Evolutionary conservation across 2,113 vertebrate genomes (phyloP), one percentile per base, ranked within the genome.

Genomic region (Ciconia boyciana): DNA sequence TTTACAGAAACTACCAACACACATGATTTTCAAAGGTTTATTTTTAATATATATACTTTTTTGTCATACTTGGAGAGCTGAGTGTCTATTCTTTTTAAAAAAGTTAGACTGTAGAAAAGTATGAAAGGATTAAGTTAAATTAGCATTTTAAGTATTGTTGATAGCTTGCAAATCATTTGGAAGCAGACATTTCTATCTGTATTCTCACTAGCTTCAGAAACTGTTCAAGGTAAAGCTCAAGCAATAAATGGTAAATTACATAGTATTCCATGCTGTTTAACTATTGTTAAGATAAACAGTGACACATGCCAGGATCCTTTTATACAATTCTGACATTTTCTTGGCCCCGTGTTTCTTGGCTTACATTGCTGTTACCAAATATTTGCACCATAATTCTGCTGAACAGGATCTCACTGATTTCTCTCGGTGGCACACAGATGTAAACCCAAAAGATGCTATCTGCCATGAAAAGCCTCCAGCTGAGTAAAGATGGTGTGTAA

Each of bases 121-220:
- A 86, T 25, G 44, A 84, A 84, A 78, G 15, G 49, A 86, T 90
- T 55, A 81, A 77, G 46, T 89, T 74, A 93, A 87, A 96, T 43
- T 44, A 87, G 44, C 26, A 68, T 60, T 84, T 77, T 72, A 82
- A 82, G 57, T 44, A 41, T 49, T 87, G 55, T 62, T 91, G 83
- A 84, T 74, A 87, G 81, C n/a, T 91, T 18, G 3, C 70, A 79
- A 82, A 85, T 83, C 34, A 85, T 54, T 72, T 77, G 62, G 54
- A 91, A 95, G 48, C 29, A 74, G 60, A 51, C 11, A 60, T 68
- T 94, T 76, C 76, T 79, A 19, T 51, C 72, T 68, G 18, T 34
- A 43, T 81, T 71, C 83, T 89, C 77, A 64, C 72, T 48, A 43
- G 43, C 48, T 96, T 84, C 77, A 91, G 69, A 78, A 94, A 75